Percentiles rank a stretch among this genome's conserved stretches.
phyloP scores from a whole-genome alignment of 2,888 invertebrate species.

The Encarsia formosa region DNA sequence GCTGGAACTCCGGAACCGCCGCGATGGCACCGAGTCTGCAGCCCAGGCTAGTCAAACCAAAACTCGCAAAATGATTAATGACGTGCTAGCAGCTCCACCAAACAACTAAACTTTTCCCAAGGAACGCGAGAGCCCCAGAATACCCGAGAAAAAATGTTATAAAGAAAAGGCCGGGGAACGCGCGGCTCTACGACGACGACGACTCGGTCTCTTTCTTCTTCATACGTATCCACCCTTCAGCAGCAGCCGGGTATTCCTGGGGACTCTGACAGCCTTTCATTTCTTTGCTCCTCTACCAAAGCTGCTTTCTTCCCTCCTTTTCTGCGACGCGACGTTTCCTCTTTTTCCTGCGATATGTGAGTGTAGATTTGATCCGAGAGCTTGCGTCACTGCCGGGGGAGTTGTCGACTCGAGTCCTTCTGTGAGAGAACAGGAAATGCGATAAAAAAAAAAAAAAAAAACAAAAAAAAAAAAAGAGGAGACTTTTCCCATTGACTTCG shows the following conservation, averaged over 20 bases:
- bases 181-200: conserved; percentile 47
- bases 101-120: conserved; percentile 65
- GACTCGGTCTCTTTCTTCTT: conserved; percentile 50
- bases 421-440: too few species aligned
- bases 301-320: conserved; percentile 11
- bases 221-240: conserved; percentile 51
- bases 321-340: conserved; percentile 1
- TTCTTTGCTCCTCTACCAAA: conserved; percentile 37
- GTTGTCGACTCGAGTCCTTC: too few species aligned
- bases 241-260: too few species aligned
- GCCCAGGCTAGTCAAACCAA: conserved; percentile 47
- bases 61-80: conserved; percentile 59
- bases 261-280: conserved; percentile 44
- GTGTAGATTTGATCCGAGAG: too few species aligned
- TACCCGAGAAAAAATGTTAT: conserved; percentile 34
- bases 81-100: conserved; percentile 31
- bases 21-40: conserved; percentile 26
- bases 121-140: conserved; percentile 43
- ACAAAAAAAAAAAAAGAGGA: too few species aligned
- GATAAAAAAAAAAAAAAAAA: too few species aligned
- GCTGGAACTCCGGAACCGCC: conserved; percentile 28
- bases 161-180: conserved; percentile 39
- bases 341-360: background rate
- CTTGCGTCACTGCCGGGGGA: too few species aligned
- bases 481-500: too few species aligned